These are phyloP conservation scores for Hippocampus guttulatus DNA, from an alignment of 2,113 vertebrate species.

Conservation along the genomic window DNA sequence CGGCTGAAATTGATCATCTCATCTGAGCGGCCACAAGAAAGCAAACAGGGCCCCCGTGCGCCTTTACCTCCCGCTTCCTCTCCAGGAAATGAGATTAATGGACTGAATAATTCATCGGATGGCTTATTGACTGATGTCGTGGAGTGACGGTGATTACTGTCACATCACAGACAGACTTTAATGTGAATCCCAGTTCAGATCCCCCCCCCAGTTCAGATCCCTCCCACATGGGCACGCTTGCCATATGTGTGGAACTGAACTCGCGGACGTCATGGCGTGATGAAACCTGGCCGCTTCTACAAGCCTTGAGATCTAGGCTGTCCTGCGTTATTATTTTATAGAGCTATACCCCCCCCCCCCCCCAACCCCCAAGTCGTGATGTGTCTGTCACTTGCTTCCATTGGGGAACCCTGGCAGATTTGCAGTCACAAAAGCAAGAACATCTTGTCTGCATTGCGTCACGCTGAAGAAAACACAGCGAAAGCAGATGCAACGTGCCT, in stretches of 20 bases:
- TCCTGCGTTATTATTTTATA: slow-evolving; percentile 50
- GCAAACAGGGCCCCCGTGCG: slow-evolving; percentile 24
- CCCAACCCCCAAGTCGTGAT: slow-evolving; percentile 27
- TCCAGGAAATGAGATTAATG: slow-evolving; percentile 45
- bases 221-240: background rate
- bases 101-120: slow-evolving; percentile 25
- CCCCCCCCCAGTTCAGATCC: no score
- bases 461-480: slow-evolving; percentile 24
- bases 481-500: slow-evolving; percentile 31
- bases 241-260: background rate
- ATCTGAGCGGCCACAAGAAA: slow-evolving; percentile 33
- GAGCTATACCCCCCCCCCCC: slow-evolving; percentile 12
- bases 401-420: slow-evolving; percentile 48
- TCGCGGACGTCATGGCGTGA: background rate
- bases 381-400: slow-evolving; percentile 59
- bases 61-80: background rate
- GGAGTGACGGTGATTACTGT: slow-evolving; percentile 2
- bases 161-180: slow-evolving; percentile 2
- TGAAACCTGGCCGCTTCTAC: slow-evolving; percentile 8
- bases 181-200: background rate
- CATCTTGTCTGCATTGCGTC: slow-evolving; percentile 48
- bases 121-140: slow-evolving; percentile 19
- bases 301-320: slow-evolving; percentile 20
- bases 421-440: slow-evolving; percentile 47
- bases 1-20: slow-evolving; percentile 45